A percentile compares a stretch with the other conserved stretches of the same genome.
Evolutionary conservation across 2,797 vertebrate genomes (phyloP).

Genomic region (Momotus momota): DNA sequence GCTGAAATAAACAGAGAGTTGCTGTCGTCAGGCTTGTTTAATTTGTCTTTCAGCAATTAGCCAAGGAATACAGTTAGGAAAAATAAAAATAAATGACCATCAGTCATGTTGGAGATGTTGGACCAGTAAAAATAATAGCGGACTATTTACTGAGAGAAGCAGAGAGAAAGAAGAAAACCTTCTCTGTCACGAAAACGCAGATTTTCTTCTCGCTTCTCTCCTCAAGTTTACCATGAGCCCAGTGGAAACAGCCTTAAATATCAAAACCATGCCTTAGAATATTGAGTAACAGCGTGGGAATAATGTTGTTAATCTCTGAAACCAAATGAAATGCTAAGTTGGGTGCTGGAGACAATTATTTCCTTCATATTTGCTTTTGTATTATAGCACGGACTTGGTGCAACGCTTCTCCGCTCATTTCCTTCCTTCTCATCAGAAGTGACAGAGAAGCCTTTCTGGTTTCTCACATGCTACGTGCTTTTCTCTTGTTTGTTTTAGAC

Average conservation of each 20-base stretch:
- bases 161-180: background rate
- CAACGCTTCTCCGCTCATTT: background rate
- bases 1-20: background rate
- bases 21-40: background rate
- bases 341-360: background rate
- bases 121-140: background rate
- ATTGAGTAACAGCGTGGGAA: background rate
- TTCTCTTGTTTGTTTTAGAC: background rate
- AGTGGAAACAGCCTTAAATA: background rate
- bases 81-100: background rate
- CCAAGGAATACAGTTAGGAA: slow-evolving; percentile 4
- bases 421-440: background rate
- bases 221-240: background rate
- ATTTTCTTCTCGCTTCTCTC: background rate
- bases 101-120: background rate
- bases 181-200: background rate
- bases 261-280: background rate
- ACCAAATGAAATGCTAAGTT: background rate
- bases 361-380: background rate
- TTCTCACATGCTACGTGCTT: background rate
- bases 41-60: background rate
- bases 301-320: background rate
- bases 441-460: background rate
- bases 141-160: background rate
- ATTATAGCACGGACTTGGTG: background rate